phyloP scores from a whole-genome alignment of 2,113 vertebrate genomes.

The Cryptomyrus ogoouensis region DNA sequence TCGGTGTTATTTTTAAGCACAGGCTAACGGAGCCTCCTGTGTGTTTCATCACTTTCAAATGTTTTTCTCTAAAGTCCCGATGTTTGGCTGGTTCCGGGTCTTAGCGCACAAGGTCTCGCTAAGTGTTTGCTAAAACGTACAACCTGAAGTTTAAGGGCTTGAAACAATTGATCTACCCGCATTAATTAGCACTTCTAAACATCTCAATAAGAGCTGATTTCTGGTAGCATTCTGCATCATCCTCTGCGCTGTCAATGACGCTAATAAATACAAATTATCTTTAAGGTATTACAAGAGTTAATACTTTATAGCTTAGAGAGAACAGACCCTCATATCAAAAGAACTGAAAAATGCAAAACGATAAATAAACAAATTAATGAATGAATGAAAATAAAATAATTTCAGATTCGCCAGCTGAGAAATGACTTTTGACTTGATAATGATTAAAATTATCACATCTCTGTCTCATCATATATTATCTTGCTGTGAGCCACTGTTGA shows the following conservation, averaged over 20 bases:
- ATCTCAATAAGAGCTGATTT: background rate
- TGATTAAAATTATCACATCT: background rate
- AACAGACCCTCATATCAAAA: background rate
- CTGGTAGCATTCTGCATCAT: background rate
- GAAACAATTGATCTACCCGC: background rate
- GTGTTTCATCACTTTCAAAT: background rate
- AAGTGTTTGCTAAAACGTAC: background rate
- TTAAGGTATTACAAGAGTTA: background rate
- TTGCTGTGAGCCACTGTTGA: background rate
- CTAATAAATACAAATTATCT: background rate
- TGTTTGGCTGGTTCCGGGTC: background rate
- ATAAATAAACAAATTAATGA: background rate
- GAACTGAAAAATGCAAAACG: background rate
- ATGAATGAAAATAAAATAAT: background rate
- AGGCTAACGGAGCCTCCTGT: background rate
- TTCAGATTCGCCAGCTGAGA: background rate
- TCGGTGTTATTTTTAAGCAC: background rate
- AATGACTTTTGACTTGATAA: constrained; percentile 8
- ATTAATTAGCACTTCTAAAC: background rate
- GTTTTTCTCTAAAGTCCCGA: background rate
- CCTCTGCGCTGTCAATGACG: background rate
- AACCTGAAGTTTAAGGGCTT: constrained; percentile 10
- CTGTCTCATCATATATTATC: constrained; percentile 14
- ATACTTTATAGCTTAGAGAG: background rate
- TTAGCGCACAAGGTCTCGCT: background rate